These are phyloP conservation scores for Agonopterix arenella DNA, from an alignment of 2,888 invertebrate species.

Conservation along the genomic window DNA sequence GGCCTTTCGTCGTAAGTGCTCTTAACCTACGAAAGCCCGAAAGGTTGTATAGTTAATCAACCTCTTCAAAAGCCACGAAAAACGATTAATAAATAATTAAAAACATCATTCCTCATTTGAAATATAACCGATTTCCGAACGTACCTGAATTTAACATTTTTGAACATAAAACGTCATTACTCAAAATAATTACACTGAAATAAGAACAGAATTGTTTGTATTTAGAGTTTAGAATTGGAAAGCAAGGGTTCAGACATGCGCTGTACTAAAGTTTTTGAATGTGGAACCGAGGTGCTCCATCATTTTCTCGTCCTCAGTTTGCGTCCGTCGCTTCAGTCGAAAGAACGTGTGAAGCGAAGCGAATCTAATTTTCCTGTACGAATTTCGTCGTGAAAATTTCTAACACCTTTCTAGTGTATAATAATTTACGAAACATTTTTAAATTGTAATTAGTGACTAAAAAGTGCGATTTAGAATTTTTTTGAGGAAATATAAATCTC, in stretches of 20 bases:
- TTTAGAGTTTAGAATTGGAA: constrained; percentile 5
- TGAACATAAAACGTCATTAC: constrained; percentile 9
- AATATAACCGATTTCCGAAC: constrained; percentile 28
- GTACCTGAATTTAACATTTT: constrained; percentile 44
- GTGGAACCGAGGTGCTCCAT: constrained; percentile 44
- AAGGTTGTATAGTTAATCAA: background rate
- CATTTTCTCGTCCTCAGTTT: constrained; percentile 45
- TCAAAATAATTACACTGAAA: background rate
- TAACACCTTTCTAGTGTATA: too few relatives aligned
- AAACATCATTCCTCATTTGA: constrained; percentile 28
- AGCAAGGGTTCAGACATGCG: constrained; percentile 21
- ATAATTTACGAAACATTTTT: background rate
- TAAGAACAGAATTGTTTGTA: constrained; percentile 4
- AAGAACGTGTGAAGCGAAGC: constrained; percentile 21
- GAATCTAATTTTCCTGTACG: constrained; percentile 15
- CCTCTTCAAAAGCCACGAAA: constrained; percentile 10
- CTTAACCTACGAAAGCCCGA: background rate
- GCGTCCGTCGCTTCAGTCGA: constrained; percentile 21
- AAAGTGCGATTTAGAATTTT: too few relatives aligned
- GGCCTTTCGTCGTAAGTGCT: background rate
- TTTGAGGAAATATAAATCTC: too few relatives aligned
- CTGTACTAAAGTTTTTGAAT: constrained; percentile 25
- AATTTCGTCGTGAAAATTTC: constrained; percentile 7
- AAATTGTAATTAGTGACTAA: background rate
- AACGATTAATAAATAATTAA: constrained; percentile 33